Evolutionary conservation across 2,113 vertebrate genomes (phyloP), one percentile per base, ranked within the genome.

Genomic region (Campylomormyrus tamandua): DNA sequence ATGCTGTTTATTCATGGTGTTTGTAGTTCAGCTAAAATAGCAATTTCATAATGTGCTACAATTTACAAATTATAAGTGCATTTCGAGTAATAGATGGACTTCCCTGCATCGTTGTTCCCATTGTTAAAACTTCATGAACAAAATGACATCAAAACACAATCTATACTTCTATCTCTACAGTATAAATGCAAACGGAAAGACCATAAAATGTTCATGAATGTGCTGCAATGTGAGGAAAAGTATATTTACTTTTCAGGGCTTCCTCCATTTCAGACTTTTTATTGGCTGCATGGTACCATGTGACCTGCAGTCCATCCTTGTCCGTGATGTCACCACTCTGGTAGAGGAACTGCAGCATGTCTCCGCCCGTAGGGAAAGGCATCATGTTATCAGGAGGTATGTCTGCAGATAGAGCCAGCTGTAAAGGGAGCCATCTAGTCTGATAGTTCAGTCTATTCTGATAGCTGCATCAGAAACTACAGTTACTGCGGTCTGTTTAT

Each of bases 271-370:
- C 92, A 1, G 93, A 89, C 91, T 95, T 95, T 89, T 84, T 95
- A 86, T 97, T 97, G 88, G 96, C 97, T 17, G 94, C 90, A 0
- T 97, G 97, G 91, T 93, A 95, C 97, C 97, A 98, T 21, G 94
- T 96, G 35, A 96, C 96, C 77, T 95, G 91, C 13, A 98, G 92
- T 13, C 96, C 96, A 0, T 97, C 97, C 8, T 53, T 93, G 15
- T 89, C 35, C 24, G 87, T 87, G 90, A 98, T 96, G 5, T 94
- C 91, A 39, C 95, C 95, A 0, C 74, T 92, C 90, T 93, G 93
- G 45, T 95, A 35, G 70, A 97, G 93, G 89, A 95, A 98, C 50
- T 97, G 96, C 91, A 98, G 91, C 96, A 97, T 96, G 90, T 97
- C 95, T 21, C 93, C 95, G 2, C 92, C 94, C 0, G 96, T 93